A percentile compares a stretch with the other conserved stretches of the same genome.
These are phyloP conservation scores for Orthosia gothica DNA, from an alignment of 2,888 invertebrate species.

Conservation along the genomic window DNA sequence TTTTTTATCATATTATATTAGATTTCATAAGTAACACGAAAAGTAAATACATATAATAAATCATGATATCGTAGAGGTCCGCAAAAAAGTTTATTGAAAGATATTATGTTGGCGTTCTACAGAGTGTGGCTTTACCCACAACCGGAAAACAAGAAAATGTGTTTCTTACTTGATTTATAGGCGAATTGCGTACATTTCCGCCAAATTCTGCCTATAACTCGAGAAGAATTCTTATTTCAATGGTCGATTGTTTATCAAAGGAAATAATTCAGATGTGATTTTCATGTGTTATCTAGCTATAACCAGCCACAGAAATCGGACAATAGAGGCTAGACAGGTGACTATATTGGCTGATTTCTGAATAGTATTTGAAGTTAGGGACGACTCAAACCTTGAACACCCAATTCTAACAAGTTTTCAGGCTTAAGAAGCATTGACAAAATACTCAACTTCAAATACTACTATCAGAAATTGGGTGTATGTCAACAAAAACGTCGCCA, in stretches of 20 bases:
- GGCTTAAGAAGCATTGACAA: no score
- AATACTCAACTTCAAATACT: no score
- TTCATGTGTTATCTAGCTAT: not conserved
- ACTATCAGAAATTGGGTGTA: no score
- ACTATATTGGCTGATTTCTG: no score
- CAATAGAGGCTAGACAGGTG: no score
- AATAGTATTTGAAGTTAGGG: no score
- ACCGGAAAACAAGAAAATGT: constrained; percentile 49
- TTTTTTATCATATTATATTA: no score
- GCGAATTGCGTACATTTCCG: constrained; percentile 45
- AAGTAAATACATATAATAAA: not conserved
- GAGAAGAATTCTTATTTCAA: constrained; percentile 18
- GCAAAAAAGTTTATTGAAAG: constrained; percentile 38
- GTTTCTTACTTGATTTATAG: constrained; percentile 53
- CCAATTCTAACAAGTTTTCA: no score
- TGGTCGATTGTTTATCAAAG: constrained; percentile 12
- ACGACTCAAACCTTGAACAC: no score
- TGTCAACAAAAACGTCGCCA: no score
- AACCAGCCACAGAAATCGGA: no score
- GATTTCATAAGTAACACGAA: constrained; percentile 5
- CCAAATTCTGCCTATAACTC: constrained; percentile 23
- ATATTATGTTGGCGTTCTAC: constrained; percentile 31
- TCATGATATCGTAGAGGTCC: constrained; percentile 9
- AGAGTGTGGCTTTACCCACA: constrained; percentile 29
- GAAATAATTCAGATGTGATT: not conserved